These are phyloP conservation scores for Oxyura jamaicensis DNA, from an alignment of 2,113 vertebrate genomes.

Conservation along the genomic window DNA sequence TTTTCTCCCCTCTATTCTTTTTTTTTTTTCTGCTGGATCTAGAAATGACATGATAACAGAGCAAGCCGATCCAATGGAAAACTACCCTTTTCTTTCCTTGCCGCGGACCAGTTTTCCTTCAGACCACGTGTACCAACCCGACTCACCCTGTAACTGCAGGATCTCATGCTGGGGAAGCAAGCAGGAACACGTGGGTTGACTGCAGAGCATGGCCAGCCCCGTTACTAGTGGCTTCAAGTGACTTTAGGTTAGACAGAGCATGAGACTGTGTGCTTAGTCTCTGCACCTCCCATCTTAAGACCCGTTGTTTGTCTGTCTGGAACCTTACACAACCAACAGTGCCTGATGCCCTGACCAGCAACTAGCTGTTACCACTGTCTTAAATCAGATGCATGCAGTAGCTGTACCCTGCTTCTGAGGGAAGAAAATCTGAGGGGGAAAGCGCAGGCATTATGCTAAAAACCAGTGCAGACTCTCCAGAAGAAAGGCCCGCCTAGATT, in stretches of 20 bases:
- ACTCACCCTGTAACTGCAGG: neutral
- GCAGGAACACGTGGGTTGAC: fast-evolving
- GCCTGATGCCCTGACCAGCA: neutral
- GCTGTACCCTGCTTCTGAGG: neutral
- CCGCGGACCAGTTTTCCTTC: neutral
- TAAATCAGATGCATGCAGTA: neutral
- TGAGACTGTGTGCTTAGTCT: neutral
- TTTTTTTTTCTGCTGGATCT: neutral
- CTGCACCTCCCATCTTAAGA: neutral
- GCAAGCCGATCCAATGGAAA: neutral
- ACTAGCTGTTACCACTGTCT: neutral
- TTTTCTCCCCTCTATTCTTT: neutral
- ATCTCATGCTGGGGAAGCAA: neutral
- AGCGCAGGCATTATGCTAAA: neutral
- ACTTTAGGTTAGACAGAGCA: neutral
- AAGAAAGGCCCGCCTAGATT: neutral
- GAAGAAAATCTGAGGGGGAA: neutral
- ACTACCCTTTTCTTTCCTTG: neutral
- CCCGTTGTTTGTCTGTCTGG: neutral
- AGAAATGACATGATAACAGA: neutral
- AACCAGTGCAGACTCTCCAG: neutral
- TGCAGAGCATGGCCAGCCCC: neutral
- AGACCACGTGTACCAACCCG: neutral
- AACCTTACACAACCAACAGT: neutral
- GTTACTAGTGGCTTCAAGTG: fast-evolving